Evolutionary conservation across 1,140 invertebrate genomes (phyloP).

Genomic region (Drosophila ambigua): DNA sequence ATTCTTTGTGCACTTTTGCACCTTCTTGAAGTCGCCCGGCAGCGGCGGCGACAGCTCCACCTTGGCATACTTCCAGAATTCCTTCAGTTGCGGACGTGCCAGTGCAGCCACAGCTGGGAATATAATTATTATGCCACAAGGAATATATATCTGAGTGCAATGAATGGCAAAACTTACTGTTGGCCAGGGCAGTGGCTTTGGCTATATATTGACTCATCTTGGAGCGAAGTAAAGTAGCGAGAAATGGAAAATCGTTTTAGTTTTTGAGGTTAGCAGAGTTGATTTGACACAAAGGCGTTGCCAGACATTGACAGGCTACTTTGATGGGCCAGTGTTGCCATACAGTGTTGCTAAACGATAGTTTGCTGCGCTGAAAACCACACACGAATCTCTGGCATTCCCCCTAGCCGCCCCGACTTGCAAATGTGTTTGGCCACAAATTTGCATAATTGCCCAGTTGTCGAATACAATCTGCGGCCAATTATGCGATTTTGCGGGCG

Average conservation of each 20-base stretch:
- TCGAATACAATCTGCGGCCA: conserved; percentile 40
- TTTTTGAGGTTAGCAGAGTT: background rate
- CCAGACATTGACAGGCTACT: too few species aligned
- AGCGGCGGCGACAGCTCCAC: conserved; percentile 96
- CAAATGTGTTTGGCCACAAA: conserved; percentile 44
- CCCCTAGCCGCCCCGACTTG: background rate
- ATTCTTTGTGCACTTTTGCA: conserved; percentile 87
- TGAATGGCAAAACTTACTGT: conserved; percentile 49
- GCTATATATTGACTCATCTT: conserved; percentile 53
- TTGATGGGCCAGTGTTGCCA: too few species aligned
- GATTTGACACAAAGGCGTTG: too few species aligned
- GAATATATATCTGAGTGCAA: too few species aligned
- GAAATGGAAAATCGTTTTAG: conserved; percentile 4
- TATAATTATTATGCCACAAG: too few species aligned
- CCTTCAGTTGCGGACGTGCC: conserved; percentile 89
- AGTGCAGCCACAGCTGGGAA: conserved; percentile 85
- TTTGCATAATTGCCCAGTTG: conserved; percentile 62
- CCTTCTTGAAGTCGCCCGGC: conserved; percentile 91
- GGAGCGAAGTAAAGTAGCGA: background rate
- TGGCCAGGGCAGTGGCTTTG: conserved; percentile 51
- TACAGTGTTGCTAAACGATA: too few species aligned
- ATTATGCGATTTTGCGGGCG: conserved; percentile 67
- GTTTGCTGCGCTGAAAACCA: too few species aligned
- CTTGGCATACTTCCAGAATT: conserved; percentile 94
- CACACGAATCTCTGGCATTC: too few species aligned